phyloP scores from a whole-genome alignment of 2,113 vertebrate species.

The Silurus asotus region DNA sequence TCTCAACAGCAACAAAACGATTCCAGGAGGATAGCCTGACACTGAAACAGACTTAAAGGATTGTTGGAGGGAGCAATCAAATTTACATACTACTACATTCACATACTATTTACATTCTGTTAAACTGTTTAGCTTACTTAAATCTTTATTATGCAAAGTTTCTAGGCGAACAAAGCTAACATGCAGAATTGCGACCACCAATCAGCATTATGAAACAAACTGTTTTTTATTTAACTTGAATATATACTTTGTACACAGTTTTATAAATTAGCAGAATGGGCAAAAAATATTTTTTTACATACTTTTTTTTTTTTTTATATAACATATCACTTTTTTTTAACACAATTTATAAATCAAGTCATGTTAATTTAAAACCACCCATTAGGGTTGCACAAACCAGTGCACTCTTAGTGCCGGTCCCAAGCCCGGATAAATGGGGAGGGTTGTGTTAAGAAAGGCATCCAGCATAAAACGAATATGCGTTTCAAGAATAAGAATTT shows the following conservation, averaged over 20 bases:
- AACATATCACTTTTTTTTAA: no score
- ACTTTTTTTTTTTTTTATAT: no score
- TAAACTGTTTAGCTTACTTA: neutral
- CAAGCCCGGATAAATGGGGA: no score
- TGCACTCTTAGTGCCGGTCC: no score
- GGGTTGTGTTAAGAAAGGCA: no score
- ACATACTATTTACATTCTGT: neutral
- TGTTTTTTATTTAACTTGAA: neutral
- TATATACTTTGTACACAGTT: neutral
- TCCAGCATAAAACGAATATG: no score
- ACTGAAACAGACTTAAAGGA: neutral
- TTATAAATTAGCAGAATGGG: neutral
- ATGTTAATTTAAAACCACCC: no score
- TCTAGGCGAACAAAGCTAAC: neutral
- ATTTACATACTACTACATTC: neutral
- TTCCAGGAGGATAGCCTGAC: neutral
- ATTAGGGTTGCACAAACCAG: no score
- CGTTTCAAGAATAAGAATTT: no score
- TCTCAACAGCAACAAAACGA: slow-evolving; percentile 18
- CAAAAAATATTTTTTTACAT: no score
- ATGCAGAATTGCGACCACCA: neutral
- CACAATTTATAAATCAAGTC: no score
- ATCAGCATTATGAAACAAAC: neutral
- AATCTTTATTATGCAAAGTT: neutral
- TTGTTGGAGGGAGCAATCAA: neutral